These are phyloP conservation scores for Liposcelis brunnea DNA, from an alignment of 2,888 invertebrate species.

Conservation along the genomic window DNA sequence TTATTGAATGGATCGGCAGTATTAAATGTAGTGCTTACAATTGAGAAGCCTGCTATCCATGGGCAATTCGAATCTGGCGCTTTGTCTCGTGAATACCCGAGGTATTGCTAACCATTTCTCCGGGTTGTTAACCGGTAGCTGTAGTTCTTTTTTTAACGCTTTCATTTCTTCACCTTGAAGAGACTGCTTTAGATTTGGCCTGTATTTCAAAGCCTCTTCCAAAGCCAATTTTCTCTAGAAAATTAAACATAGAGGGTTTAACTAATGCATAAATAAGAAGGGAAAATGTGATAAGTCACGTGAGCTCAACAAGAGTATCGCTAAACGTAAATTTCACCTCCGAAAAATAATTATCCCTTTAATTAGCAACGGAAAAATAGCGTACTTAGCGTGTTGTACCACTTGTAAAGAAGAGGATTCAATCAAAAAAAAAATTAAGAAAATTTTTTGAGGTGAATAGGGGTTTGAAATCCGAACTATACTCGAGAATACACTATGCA, in stretches of 20 bases:
- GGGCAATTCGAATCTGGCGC: slow-evolving; percentile 57
- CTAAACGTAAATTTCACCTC: no score
- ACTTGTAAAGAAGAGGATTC: no score
- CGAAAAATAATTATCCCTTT: no score
- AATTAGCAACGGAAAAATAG: no score
- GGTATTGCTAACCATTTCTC: slow-evolving; percentile 49
- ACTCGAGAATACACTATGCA: no score
- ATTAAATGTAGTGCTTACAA: slow-evolving; percentile 22
- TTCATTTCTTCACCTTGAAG: slow-evolving; percentile 20
- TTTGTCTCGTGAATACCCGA: slow-evolving; percentile 54
- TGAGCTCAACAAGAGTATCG: no score
- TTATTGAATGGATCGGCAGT: no score
- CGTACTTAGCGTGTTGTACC: no score
- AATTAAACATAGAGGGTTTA: background rate
- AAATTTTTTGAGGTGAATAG: no score
- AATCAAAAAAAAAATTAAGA: no score
- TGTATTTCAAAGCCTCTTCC: slow-evolving; percentile 46
- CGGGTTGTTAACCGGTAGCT: slow-evolving; percentile 27
- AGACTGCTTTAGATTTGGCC: slow-evolving; percentile 19
- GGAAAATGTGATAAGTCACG: no score
- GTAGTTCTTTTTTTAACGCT: slow-evolving; percentile 31
- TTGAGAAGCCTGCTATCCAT: slow-evolving; percentile 40
- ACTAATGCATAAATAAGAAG: background rate
- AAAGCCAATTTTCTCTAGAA: slow-evolving; percentile 31
- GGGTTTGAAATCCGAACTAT: no score